Conservation (phyloP, 2,797 vertebrate species). For the Rhinophrynus dorsalis region DNA sequence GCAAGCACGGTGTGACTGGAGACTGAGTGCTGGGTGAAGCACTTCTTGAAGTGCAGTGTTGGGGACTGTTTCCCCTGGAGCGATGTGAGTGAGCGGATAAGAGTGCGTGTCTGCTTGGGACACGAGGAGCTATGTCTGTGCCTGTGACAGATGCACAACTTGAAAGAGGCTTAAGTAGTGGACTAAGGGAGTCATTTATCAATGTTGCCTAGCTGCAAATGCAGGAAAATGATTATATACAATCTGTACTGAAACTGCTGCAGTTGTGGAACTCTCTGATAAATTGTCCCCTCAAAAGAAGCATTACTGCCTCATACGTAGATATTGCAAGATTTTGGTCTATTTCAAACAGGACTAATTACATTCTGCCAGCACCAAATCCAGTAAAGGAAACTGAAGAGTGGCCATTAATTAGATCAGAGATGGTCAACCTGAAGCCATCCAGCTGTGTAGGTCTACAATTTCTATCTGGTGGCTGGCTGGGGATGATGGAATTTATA, state of each 20-base stretch:
- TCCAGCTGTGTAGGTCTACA: too few relatives aligned
- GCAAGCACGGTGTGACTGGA: conserved; percentile 29
- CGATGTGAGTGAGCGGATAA: conserved; percentile 39
- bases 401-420: too few relatives aligned
- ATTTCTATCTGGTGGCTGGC: too few relatives aligned
- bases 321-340: too few relatives aligned
- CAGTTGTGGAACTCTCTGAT: neutral
- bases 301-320: too few relatives aligned
- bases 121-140: conserved; percentile 12
- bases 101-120: conserved; percentile 29
- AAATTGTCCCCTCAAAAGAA: neutral
- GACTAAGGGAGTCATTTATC: neutral
- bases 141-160: neutral
- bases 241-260: neutral
- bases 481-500: too few relatives aligned
- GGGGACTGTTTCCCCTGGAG: neutral
- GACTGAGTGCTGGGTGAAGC: neutral
- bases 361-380: too few relatives aligned
- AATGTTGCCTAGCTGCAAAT: neutral
- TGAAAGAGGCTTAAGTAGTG: neutral
- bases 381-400: too few relatives aligned
- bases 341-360: too few relatives aligned
- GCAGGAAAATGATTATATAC: too few relatives aligned
- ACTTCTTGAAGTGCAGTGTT: neutral
- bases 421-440: too few relatives aligned